Conservation (phyloP, 2,888 invertebrate species). For the Julus scanicus region DNA sequence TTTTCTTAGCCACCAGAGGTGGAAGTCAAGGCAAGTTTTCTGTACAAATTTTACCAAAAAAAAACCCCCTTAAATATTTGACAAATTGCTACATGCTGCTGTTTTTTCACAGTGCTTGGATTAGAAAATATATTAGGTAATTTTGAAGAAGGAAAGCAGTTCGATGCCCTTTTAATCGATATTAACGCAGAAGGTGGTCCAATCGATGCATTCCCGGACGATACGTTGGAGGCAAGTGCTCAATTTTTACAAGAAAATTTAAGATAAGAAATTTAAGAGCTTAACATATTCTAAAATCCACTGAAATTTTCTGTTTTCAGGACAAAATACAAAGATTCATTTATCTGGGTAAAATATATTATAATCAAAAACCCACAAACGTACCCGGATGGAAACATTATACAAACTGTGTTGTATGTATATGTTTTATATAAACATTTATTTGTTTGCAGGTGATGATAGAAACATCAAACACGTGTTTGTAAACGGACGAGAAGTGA, state of each 20-base stretch:
- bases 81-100: no score
- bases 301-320: constrained; percentile 15
- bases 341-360: constrained; percentile 41
- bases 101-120: constrained; percentile 59
- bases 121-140: constrained; percentile 76
- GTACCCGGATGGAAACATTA: no score
- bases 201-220: constrained; percentile 62
- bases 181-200: constrained; percentile 67
- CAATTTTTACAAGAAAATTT: background rate
- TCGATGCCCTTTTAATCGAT: constrained; percentile 86
- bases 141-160: constrained; percentile 83
- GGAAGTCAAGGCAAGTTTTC: constrained; percentile 77
- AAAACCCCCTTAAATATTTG: no score
- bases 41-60: no score
- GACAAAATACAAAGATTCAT: constrained; percentile 52
- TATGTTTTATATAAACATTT: no score
- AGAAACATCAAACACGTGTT: constrained; percentile 56
- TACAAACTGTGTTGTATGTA: no score
- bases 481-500: constrained; percentile 51
- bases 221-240: constrained; percentile 61
- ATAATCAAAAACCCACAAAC: background rate
- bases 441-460: constrained; percentile 54
- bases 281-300: background rate
- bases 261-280: background rate
- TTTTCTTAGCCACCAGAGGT: constrained; percentile 86